A percentile compares a stretch with the other conserved stretches of the same genome.
Conservation (phyloP, 1,140 invertebrate genomes). For the Euwallacea similis region DNA sequence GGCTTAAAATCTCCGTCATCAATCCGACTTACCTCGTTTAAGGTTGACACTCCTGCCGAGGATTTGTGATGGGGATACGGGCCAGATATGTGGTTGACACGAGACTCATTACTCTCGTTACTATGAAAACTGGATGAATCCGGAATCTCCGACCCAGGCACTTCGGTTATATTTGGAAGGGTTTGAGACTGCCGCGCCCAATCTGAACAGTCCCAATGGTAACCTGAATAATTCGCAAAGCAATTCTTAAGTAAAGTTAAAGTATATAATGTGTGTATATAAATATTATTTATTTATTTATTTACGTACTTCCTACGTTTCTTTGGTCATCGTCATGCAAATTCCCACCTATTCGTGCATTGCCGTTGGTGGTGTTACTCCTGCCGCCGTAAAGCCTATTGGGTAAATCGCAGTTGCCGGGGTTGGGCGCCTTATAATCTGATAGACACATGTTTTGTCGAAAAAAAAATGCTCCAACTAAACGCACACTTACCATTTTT, state of each 20-base stretch:
- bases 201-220: constrained; percentile 96
- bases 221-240: constrained; percentile 59
- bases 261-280: not conserved
- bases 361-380: constrained; percentile 39
- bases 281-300: constrained; percentile 4
- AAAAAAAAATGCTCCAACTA: too few species aligned
- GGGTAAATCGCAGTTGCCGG: constrained; percentile 49
- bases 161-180: constrained; percentile 88
- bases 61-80: constrained; percentile 53
- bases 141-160: constrained; percentile 86
- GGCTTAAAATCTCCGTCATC: not conserved
- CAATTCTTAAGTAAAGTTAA: not conserved
- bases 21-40: constrained; percentile 58
- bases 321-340: constrained; percentile 48
- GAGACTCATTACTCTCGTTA: constrained; percentile 83
- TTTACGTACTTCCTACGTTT: constrained; percentile 51
- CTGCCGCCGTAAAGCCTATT: constrained; percentile 51
- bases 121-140: constrained; percentile 88
- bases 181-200: constrained; percentile 84
- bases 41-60: constrained; percentile 63
- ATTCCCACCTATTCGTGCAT: constrained; percentile 28
- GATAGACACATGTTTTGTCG: constrained; percentile 6
- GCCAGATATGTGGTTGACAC: constrained; percentile 57
- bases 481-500: constrained; percentile 69
- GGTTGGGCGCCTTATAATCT: constrained; percentile 49